phyloP scores from a whole-genome alignment of 2,113 vertebrate genomes.

The Oryzias melastigma region DNA sequence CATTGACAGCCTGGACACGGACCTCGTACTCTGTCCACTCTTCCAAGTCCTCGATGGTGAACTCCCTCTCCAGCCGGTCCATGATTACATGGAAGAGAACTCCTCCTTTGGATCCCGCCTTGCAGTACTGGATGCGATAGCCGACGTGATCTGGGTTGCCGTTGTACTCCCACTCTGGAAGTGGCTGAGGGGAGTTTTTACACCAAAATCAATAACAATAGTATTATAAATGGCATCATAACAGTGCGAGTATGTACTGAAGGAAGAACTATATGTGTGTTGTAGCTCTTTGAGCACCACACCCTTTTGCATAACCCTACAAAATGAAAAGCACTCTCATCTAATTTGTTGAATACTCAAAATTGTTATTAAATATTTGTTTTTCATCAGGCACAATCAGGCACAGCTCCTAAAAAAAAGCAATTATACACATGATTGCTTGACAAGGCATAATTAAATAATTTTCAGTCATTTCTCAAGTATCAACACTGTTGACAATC shows the following conservation, averaged over 20 bases:
- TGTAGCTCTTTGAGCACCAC: too few relatives aligned
- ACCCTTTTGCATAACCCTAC: neutral
- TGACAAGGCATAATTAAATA: neutral
- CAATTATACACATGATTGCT: neutral
- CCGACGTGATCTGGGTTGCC: slow-evolving; percentile 93
- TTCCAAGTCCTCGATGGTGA: slow-evolving; percentile 95
- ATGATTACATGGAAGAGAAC: slow-evolving; percentile 81
- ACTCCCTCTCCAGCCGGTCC: slow-evolving; percentile 90
- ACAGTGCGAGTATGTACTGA: slow-evolving; percentile 30
- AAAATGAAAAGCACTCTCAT: slow-evolving; percentile 12
- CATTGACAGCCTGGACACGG: slow-evolving; percentile 92
- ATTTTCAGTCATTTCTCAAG: neutral
- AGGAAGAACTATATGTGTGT: slow-evolving; percentile 9
- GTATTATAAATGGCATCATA: slow-evolving; percentile 35
- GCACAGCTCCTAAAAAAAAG: slow-evolving; percentile 4
- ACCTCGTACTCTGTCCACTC: slow-evolving; percentile 95
- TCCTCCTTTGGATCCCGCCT: slow-evolving; percentile 78
- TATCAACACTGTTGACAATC: slow-evolving; percentile 8
- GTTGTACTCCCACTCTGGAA: slow-evolving; percentile 96
- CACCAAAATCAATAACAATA: slow-evolving; percentile 18
- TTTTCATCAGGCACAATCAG: neutral
- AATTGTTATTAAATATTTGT: slow-evolving; percentile 1
- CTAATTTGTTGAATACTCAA: slow-evolving; percentile 7
- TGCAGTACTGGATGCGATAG: slow-evolving; percentile 86
- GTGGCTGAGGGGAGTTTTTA: slow-evolving; percentile 78